Conservation (phyloP, 2,113 vertebrate species). For the Leucosticte australis region DNA sequence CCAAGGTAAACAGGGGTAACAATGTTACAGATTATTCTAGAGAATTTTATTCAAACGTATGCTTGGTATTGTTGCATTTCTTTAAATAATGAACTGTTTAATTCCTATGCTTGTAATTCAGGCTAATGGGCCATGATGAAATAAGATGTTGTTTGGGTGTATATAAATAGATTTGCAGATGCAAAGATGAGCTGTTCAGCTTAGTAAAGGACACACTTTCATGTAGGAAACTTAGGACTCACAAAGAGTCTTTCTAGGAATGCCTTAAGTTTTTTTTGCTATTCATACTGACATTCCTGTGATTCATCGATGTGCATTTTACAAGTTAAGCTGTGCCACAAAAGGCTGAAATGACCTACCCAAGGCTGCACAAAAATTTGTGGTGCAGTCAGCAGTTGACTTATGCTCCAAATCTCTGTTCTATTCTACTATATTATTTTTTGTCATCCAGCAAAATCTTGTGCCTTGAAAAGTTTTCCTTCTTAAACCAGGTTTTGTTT, state of each 20-base stretch:
- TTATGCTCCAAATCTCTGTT: neutral
- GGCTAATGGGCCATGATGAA: neutral
- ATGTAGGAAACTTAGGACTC: neutral
- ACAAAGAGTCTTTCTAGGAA: slow-evolving; percentile 13
- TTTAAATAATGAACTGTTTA: slow-evolving; percentile 2
- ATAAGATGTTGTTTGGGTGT: neutral
- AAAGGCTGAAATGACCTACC: neutral
- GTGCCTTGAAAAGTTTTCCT: neutral
- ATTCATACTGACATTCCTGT: neutral
- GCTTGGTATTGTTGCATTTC: neutral
- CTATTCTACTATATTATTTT: neutral
- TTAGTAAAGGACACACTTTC: neutral
- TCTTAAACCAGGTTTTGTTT: neutral
- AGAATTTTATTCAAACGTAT: slow-evolving; percentile 31
- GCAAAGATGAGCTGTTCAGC: neutral
- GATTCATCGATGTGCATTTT: neutral
- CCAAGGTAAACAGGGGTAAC: slow-evolving; percentile 75
- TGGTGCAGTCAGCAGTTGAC: neutral
- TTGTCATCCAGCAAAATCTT: neutral
- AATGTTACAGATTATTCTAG: slow-evolving; percentile 35
- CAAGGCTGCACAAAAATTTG: neutral
- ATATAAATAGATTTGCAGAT: neutral
- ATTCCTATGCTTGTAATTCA: neutral
- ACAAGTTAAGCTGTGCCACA: neutral
- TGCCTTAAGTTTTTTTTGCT: neutral